Base-by-base conservation (phyloP, 2,888 invertebrate species). In the Prenolepis imparis region DNA sequence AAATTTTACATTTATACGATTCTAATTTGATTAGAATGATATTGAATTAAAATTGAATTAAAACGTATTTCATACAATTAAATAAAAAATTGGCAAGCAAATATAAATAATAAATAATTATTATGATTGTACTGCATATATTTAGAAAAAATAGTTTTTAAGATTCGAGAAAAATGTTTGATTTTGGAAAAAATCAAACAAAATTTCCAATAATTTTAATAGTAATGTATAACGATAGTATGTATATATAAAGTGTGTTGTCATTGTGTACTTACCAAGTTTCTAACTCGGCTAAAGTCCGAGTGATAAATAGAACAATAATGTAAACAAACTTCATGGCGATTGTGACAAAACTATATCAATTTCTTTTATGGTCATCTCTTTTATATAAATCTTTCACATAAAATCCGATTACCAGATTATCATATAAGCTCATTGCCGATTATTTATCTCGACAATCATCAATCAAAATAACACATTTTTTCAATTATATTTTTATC, bases 261-360 rank as follows among this genome's bases (percentile, higher is more conserved):
- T 28, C 5, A 36, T 12, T 12, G 2, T n/a, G 28, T 48, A 52
- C 78, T 78, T 59, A 78, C 81, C 4, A 28, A 52, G 1, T 39
- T 74, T 52, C 9, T 28, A n/a, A 1, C 18, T 52, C n/a, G 48
- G 81, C 48, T 24, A 39, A 74, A 52, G n/a, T n/a, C 11, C 63
- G 39, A 55, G 39, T 8, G 5, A 41, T n/a, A n/a, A 63, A 6
- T 15, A 74, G 0, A 36, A 36, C 18, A 18, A 80, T 5, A 18
- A 80, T 5, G 39, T 73, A 80, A 52, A 80, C 12, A 5, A 24
- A 28, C 52, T 74, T 73, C 81, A 81, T 81, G 63, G 73, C 12
- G 48, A 52, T 55, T 52, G n/a, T 24, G 8, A 41, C 32, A 21
- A 61, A 61, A 81, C 63, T 74, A 74, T 39, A 0, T 28, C 1